Percentiles rank a stretch among this genome's conserved stretches.
phyloP scores from a whole-genome alignment of 1,140 invertebrate species.

The Leptinotarsa undecemlineata region DNA sequence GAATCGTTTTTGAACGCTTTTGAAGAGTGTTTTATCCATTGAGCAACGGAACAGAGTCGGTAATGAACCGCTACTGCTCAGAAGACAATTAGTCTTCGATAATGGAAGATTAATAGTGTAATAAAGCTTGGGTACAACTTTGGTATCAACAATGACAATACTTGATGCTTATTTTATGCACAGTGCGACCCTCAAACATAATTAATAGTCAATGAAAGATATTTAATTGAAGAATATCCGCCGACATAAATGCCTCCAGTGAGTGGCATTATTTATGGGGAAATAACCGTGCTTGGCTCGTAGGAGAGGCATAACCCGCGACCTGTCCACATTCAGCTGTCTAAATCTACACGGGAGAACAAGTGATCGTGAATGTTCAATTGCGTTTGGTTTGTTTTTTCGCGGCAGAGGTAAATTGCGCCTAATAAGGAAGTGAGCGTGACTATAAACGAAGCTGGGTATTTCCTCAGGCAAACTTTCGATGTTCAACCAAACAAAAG shows the following conservation, averaged over 20 bases:
- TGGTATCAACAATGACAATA: too few species aligned
- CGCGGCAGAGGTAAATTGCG: background rate
- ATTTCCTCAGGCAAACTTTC: too few species aligned
- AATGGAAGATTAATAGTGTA: too few species aligned
- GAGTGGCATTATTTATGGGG: background rate
- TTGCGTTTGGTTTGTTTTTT: background rate
- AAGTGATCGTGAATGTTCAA: background rate
- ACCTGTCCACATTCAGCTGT: conserved; percentile 5
- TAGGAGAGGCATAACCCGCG: conserved; percentile 7
- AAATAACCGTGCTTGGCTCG: background rate
- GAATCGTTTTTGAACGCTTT: too few species aligned
- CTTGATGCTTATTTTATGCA: too few species aligned
- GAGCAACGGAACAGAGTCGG: too few species aligned
- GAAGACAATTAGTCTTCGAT: too few species aligned
- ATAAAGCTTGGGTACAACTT: too few species aligned
- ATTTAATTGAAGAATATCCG: conserved; percentile 8
- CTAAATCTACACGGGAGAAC: conserved; percentile 3
- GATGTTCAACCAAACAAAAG: too few species aligned
- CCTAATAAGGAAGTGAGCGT: background rate
- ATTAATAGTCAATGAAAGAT: background rate
- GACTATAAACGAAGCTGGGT: too few species aligned
- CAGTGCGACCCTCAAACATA: background rate
- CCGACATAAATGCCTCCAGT: background rate
- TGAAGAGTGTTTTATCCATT: too few species aligned
- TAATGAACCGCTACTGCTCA: too few species aligned